phyloP scores from a whole-genome alignment of 2,113 vertebrate genomes.

The Ginglymostoma cirratum region DNA sequence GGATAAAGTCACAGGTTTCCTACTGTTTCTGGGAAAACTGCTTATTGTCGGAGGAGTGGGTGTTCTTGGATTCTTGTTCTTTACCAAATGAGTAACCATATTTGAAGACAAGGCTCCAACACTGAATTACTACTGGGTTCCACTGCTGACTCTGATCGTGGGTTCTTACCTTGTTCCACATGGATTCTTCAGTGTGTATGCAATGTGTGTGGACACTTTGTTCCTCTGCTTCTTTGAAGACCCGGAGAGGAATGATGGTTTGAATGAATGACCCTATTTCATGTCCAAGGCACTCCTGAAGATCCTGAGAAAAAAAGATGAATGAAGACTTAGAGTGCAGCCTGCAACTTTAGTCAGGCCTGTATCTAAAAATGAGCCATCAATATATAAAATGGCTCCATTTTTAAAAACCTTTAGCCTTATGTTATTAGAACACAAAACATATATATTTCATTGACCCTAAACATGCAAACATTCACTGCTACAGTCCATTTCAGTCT shows the following conservation, averaged over 20 bases:
- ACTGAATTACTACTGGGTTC: constrained; percentile 94
- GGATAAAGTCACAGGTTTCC: constrained; percentile 94
- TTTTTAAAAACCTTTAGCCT: too few relatives aligned
- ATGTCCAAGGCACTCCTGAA: constrained; percentile 78
- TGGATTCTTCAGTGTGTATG: constrained; percentile 94
- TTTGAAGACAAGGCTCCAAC: constrained; percentile 68
- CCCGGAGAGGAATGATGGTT: constrained; percentile 84
- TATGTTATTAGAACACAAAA: too few relatives aligned
- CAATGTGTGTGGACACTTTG: constrained; percentile 94
- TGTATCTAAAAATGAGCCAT: neutral
- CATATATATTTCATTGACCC: too few relatives aligned
- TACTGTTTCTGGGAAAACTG: constrained; percentile 89
- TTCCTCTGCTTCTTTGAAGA: constrained; percentile 99
- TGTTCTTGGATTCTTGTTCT: constrained; percentile 90
- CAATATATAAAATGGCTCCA: too few relatives aligned
- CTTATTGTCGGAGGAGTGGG: constrained; percentile 80
- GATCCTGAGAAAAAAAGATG: constrained; percentile 80
- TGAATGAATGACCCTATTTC: constrained; percentile 73
- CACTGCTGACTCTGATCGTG: constrained; percentile 80
- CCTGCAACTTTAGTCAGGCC: neutral
- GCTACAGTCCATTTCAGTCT: too few relatives aligned
- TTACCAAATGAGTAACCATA: constrained; percentile 76
- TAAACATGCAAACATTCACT: too few relatives aligned
- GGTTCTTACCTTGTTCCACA: constrained; percentile 89
- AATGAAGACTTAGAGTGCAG: constrained; percentile 35